These are phyloP conservation scores for Furcifer pardalis DNA, from an alignment of 2,797 vertebrate genomes.

Conservation along the genomic window DNA sequence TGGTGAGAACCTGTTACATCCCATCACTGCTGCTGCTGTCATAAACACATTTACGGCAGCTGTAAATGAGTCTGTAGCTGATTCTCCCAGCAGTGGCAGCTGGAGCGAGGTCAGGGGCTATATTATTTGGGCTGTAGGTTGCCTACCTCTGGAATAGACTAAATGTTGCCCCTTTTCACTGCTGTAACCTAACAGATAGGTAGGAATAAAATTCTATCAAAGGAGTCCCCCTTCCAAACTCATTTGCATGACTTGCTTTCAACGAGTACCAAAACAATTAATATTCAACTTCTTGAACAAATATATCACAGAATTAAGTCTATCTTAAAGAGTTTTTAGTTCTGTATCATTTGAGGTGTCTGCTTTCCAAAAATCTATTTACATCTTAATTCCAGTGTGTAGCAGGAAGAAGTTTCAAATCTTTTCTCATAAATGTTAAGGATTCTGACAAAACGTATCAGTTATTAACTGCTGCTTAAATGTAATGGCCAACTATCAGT, in stretches of 20 bases:
- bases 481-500: neutral
- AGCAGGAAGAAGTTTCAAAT: neutral
- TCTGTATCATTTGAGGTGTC: neutral
- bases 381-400: neutral
- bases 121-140: no score
- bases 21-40: no score
- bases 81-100: no score
- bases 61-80: no score
- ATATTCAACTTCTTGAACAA: neutral
- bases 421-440: neutral
- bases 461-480: neutral
- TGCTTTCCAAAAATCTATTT: neutral
- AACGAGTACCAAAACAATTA: neutral
- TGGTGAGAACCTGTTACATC: no score
- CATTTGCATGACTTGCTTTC: neutral
- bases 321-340: neutral
- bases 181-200: no score
- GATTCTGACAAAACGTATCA: neutral
- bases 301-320: neutral
- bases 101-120: no score
- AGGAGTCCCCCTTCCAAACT: no score
- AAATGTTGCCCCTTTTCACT: no score
- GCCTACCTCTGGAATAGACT: no score
- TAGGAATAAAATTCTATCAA: no score
- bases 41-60: no score